phyloP scores from a whole-genome alignment of 2,113 vertebrate species.

The Raja brachyura region DNA sequence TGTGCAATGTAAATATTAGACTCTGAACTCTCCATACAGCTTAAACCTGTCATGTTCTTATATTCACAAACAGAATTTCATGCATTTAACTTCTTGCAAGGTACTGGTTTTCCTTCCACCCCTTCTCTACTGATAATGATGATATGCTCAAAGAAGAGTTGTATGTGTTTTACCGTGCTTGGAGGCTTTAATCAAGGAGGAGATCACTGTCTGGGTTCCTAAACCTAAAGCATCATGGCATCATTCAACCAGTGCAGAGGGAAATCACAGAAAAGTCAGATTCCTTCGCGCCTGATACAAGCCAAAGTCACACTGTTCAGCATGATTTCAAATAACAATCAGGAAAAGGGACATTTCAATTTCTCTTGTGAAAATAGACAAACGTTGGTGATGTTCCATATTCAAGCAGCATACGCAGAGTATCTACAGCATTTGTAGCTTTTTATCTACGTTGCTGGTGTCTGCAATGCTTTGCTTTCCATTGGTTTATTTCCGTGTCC shows the following conservation, averaged over 20 bases:
- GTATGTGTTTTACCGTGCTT: background rate
- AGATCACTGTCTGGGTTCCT: background rate
- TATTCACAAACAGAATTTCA: background rate
- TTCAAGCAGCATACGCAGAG: too few species aligned
- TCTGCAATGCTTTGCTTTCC: too few species aligned
- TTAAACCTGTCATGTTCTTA: background rate
- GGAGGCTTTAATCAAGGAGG: background rate
- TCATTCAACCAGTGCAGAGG: background rate
- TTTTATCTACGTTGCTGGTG: too few species aligned
- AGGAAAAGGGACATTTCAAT: background rate
- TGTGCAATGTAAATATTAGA: background rate
- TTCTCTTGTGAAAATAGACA: too few species aligned
- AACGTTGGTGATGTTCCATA: too few species aligned
- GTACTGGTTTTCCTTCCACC: background rate
- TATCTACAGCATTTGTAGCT: too few species aligned
- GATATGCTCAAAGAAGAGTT: background rate
- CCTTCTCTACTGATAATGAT: background rate
- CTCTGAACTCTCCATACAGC: background rate
- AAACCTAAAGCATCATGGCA: too few species aligned
- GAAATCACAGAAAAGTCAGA: background rate
- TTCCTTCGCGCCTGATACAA: background rate
- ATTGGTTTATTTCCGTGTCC: background rate
- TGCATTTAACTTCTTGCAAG: background rate
- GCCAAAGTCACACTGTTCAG: background rate
- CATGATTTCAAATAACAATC: background rate